A percentile compares a stretch with the other conserved stretches of the same genome.
phyloP scores from a whole-genome alignment of 2,113 vertebrate species.

The Eulemur rufifrons region DNA sequence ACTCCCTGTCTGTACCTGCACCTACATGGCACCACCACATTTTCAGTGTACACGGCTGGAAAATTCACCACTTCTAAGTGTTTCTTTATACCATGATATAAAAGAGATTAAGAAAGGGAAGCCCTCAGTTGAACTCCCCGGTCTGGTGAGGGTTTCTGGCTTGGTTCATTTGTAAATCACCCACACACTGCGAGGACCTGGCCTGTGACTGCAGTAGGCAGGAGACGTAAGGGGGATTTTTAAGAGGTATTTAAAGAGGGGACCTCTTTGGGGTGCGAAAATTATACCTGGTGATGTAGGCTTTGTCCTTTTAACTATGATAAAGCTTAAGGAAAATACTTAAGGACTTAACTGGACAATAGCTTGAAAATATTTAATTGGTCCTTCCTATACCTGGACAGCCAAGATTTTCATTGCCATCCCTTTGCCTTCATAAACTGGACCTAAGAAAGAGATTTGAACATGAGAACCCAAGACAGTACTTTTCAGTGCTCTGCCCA shows the following conservation, averaged over 20 bases:
- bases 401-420: not conserved
- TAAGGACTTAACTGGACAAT: not conserved
- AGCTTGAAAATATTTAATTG: not conserved
- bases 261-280: not conserved
- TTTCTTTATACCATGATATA: not conserved
- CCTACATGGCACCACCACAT: not conserved
- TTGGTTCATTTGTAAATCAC: not conserved
- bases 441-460: not conserved
- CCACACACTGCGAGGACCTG: not conserved
- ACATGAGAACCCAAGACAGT: not conserved
- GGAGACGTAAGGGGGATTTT: not conserved
- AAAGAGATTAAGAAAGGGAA: not conserved
- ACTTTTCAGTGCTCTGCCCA: not conserved
- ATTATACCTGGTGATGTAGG: not conserved
- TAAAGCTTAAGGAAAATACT: not conserved
- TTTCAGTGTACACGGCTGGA: not conserved
- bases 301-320: not conserved
- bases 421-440: not conserved
- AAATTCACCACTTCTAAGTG: not conserved
- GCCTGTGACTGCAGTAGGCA: not conserved
- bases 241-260: not conserved
- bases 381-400: not conserved
- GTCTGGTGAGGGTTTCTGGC: not conserved
- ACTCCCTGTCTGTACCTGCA: not conserved
- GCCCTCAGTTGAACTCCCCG: not conserved